Evolutionary conservation across 2,888 invertebrate genomes (phyloP), one percentile per base, ranked within the genome.

Genomic region (Tachina fera): DNA sequence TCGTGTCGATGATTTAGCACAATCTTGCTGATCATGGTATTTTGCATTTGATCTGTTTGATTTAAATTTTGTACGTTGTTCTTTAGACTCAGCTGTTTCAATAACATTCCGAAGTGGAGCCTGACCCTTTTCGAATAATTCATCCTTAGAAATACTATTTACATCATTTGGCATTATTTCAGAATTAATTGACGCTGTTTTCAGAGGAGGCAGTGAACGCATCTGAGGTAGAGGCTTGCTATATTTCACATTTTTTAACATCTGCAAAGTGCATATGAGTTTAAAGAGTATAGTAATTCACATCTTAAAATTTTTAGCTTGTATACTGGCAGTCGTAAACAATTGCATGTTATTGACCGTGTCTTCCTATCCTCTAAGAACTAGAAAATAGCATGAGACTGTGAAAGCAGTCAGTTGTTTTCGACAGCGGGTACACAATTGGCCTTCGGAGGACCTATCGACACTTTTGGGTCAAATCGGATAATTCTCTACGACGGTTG

Each of bases 181-280:
- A 31, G 0, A 14, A 76, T 79, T 71, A 76, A 31, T 19, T 56
- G 68, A 1, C 5, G 16, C n/a, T 43, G 74, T 70, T 1, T 60
- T 43, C 16, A 91, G 61, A 0, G 90, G 89, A 10, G 92, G 92
- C 10, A 88, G 74, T 3, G 81, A 86, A 14, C 92, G 90, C 63
- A 90, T 53, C 87, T 92, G 92, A 3, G 92, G 92, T 41, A 92
- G 86, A 65, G 89, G n/a, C 51, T 89, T 88, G 0, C 88, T 88
- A 72, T 92, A 92, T 71, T 89, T 90, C 1, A 90, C 90, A 39
- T 89, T 88, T 81, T 92, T 92, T 0, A 92, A 63, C 71, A 91
- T 87, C 92, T 92, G 70, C 13, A 76, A 87, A 71, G n/a, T 65
- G 22, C 9, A 9, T 39, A 11, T 9, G 39, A 16, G 31, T 31